These are phyloP conservation scores for Huso huso DNA, from an alignment of 2,797 vertebrate genomes.

Conservation along the genomic window DNA sequence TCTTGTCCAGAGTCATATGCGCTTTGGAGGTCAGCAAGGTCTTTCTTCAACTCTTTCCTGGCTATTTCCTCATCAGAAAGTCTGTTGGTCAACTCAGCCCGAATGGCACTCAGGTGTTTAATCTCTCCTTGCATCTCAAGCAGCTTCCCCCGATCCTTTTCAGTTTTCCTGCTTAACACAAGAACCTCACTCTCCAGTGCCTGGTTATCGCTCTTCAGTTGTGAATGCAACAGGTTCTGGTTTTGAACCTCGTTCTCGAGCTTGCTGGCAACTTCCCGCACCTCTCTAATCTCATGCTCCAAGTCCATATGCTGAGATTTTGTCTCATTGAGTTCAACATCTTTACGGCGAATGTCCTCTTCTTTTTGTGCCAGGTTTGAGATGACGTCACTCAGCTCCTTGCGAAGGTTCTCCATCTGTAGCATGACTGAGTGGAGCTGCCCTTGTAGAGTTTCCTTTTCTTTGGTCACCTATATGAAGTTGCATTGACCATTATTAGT, in stretches of 20 bases:
- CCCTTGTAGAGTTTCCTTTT: constrained; percentile 67
- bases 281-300: constrained; percentile 70
- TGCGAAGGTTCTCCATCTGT: constrained; percentile 71
- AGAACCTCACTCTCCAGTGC: constrained; percentile 57
- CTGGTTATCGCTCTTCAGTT: constrained; percentile 65
- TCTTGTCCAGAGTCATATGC: constrained; percentile 54
- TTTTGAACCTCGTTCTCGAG: constrained; percentile 62
- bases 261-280: constrained; percentile 51
- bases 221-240: constrained; percentile 52
- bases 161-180: constrained; percentile 44
- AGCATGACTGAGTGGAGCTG: constrained; percentile 71
- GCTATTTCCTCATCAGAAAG: constrained; percentile 66
- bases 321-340: constrained; percentile 67
- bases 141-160: constrained; percentile 60
- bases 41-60: constrained; percentile 57
- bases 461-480: constrained; percentile 59
- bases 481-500: not conserved
- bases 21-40: constrained; percentile 55
- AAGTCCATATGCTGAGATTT: constrained; percentile 60
- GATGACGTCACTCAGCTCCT: constrained; percentile 74
- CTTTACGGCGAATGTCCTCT: constrained; percentile 72
- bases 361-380: constrained; percentile 76
- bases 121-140: constrained; percentile 68
- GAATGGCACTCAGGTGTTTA: constrained; percentile 61
- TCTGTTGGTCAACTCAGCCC: constrained; percentile 62